A percentile compares a stretch with the other conserved stretches of the same genome.
These are phyloP conservation scores for Lepilemur septentrionalis DNA, from an alignment of 2,797 vertebrate species.

Conservation along the genomic window DNA sequence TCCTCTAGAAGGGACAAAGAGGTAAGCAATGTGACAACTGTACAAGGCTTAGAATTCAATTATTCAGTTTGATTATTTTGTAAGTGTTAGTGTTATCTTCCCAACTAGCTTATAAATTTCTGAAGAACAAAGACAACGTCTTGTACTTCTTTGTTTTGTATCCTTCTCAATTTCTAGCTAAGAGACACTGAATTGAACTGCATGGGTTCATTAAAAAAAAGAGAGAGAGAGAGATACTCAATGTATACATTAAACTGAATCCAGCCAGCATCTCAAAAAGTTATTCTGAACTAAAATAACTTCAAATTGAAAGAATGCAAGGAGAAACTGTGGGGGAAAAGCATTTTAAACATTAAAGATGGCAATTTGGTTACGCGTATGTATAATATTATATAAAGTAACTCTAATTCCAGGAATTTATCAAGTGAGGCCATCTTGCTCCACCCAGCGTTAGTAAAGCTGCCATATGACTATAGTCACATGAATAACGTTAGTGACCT, in stretches of 20 bases:
- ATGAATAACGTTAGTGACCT: background rate
- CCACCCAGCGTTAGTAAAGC: background rate
- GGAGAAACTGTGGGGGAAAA: background rate
- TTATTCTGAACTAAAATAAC: conserved; percentile 3
- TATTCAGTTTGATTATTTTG: background rate
- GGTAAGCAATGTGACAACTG: background rate
- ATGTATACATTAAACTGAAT: background rate
- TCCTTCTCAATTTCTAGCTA: background rate
- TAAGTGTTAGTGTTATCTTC: background rate
- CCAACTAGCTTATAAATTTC: background rate
- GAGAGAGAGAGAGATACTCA: background rate
- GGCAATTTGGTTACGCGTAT: background rate
- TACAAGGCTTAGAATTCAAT: background rate
- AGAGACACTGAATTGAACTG: background rate
- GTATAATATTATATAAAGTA: background rate
- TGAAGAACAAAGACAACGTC: background rate
- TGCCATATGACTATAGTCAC: background rate
- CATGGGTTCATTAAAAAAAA: background rate
- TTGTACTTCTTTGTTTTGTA: background rate
- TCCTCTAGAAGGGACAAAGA: background rate
- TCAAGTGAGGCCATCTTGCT: background rate
- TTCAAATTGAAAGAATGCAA: background rate
- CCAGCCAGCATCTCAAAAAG: background rate
- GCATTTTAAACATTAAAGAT: background rate
- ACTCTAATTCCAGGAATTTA: background rate